These are phyloP conservation scores for Tenthredo amoena DNA, from an alignment of 2,888 invertebrate species.

Conservation along the genomic window DNA sequence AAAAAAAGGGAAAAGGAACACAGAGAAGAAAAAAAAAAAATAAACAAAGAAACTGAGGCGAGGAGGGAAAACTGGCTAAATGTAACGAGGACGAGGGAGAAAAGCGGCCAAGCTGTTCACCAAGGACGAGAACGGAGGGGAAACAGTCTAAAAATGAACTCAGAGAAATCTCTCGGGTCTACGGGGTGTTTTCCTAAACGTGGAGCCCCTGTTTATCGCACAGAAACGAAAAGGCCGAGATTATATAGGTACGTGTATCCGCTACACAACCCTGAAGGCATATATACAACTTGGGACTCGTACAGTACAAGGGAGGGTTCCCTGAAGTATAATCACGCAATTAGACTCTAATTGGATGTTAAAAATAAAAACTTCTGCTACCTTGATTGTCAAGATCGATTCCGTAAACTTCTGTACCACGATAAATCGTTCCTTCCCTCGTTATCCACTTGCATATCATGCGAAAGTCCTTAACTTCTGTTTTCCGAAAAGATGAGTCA, in stretches of 20 bases:
- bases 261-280: background rate
- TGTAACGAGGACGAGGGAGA: background rate
- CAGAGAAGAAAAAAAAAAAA: background rate
- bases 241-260: background rate
- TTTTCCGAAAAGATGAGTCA: background rate
- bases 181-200: background rate
- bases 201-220: background rate
- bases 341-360: slow-evolving; percentile 8
- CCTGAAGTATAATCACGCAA: slow-evolving; percentile 1
- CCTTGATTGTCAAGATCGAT: background rate
- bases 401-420: background rate
- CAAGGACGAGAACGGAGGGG: background rate
- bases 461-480: background rate
- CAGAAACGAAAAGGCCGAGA: slow-evolving; percentile 1
- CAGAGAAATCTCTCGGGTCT: background rate
- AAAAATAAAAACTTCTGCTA: background rate
- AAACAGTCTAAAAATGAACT: slow-evolving; percentile 5
- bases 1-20: background rate
- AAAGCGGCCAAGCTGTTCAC: background rate
- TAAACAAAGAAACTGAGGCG: background rate
- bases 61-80: slow-evolving; percentile 7
- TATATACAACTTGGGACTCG: background rate
- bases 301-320: background rate
- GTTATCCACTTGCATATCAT: no score
- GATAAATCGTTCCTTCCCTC: no score